A percentile compares a stretch with the other conserved stretches of the same genome.
These are phyloP conservation scores for Microhierax caerulescens DNA, from an alignment of 2,797 vertebrate species.

Conservation along the genomic window DNA sequence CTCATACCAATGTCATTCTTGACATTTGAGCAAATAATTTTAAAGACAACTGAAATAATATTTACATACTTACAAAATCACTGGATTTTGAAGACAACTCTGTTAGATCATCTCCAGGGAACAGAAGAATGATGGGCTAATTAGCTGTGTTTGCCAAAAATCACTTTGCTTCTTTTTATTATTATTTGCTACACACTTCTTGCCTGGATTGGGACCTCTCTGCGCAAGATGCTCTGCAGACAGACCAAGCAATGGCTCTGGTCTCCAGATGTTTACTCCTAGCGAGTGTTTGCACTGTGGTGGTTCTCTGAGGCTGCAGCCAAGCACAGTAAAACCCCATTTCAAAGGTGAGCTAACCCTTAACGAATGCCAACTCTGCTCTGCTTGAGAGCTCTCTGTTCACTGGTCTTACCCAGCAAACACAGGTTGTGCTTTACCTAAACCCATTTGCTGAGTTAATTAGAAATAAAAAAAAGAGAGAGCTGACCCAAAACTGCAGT, in stretches of 20 bases:
- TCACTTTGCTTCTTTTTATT: not conserved
- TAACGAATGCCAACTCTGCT: not conserved
- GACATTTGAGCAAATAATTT: constrained; percentile 39
- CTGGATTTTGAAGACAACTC: constrained; percentile 30
- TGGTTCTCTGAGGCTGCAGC: not conserved
- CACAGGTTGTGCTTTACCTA: not conserved
- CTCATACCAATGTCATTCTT: not conserved
- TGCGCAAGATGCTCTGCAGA: not conserved
- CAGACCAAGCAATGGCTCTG: not conserved
- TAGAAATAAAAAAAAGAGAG: not conserved
- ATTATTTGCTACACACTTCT: not conserved
- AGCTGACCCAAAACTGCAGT: not conserved
- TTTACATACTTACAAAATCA: constrained; percentile 35
- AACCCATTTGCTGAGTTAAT: not conserved
- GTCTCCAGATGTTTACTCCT: constrained; percentile 37
- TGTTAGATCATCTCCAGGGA: constrained; percentile 6
- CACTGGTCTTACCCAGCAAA: not conserved
- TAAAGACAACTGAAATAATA: constrained; percentile 39
- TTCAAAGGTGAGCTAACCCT: not conserved
- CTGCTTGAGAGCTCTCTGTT: not conserved
- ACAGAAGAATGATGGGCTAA: not conserved
- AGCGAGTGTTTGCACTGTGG: not conserved
- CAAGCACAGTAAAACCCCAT: not conserved
- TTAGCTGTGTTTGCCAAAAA: constrained; percentile 10
- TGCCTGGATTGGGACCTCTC: not conserved